A percentile compares a stretch with the other conserved stretches of the same genome.
Evolutionary conservation across 2,888 invertebrate genomes (phyloP).

Genomic region (Ophion ellenae): DNA sequence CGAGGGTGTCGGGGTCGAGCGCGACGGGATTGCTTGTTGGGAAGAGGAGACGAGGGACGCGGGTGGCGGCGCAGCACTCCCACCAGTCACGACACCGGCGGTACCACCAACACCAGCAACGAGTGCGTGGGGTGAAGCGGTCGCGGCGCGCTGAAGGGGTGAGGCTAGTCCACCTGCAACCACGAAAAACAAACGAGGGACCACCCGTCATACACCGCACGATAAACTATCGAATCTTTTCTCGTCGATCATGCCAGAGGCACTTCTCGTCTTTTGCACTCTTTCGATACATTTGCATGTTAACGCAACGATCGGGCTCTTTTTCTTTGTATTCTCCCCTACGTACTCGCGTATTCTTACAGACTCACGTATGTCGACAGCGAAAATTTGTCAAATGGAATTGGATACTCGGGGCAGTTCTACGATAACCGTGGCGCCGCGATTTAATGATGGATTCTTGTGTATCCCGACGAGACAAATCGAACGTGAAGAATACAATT

Average conservation of each 20-base stretch:
- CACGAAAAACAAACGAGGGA: constrained; percentile 79
- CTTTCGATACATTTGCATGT: constrained; percentile 46
- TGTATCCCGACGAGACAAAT: too few species aligned
- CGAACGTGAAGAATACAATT: too few species aligned
- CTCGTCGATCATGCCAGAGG: constrained; percentile 26
- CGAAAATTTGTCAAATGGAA: constrained; percentile 29
- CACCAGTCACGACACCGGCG: constrained; percentile 76
- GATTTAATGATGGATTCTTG: too few species aligned
- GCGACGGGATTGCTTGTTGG: constrained; percentile 79
- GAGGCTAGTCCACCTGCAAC: constrained; percentile 84
- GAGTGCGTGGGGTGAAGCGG: constrained; percentile 82
- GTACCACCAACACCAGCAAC: constrained; percentile 74
- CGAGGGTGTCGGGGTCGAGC: constrained; percentile 82
- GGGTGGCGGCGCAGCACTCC: constrained; percentile 75
- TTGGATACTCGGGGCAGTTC: constrained; percentile 25
- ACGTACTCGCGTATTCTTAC: too few species aligned
- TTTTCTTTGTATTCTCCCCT: constrained; percentile 6
- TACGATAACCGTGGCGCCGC: too few species aligned
- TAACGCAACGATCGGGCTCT: background rate
- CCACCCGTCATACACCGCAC: constrained; percentile 68
- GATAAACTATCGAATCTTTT: constrained; percentile 43
- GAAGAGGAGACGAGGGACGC: constrained; percentile 79
- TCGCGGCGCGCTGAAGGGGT: constrained; percentile 83
- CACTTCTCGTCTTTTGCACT: constrained; percentile 47
- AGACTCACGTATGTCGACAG: background rate